Conservation (phyloP, 2,113 vertebrate genomes). For the Corythoichthys haematopterus region DNA sequence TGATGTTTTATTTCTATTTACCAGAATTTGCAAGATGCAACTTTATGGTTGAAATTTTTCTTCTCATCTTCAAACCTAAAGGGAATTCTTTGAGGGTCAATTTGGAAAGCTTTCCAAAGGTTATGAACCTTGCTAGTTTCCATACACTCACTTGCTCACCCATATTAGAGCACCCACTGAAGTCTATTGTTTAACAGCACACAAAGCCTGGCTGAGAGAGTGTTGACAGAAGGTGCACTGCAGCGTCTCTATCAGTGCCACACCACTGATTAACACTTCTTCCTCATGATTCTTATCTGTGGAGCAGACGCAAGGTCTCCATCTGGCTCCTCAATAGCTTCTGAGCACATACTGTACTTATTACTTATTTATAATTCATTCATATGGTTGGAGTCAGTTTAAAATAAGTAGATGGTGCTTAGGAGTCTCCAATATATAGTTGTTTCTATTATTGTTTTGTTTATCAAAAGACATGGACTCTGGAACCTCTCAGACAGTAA, state of each 20-base stretch:
- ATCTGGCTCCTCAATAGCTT: constrained; percentile 16
- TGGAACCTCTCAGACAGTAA: neutral
- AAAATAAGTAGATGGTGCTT: neutral
- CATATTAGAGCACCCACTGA: neutral
- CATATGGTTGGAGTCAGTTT: neutral
- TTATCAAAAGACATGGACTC: neutral
- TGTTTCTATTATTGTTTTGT: neutral
- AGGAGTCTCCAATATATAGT: neutral
- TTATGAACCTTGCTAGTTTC: constrained; percentile 6
- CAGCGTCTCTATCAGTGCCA: constrained; percentile 29
- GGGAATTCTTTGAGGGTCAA: constrained; percentile 10
- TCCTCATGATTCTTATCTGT: constrained; percentile 42
- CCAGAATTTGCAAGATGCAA: constrained; percentile 6
- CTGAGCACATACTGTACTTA: neutral
- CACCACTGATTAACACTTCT: constrained; percentile 22
- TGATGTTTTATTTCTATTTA: constrained; percentile 9
- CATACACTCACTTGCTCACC: neutral
- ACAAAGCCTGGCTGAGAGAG: constrained; percentile 2
- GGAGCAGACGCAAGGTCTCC: constrained; percentile 21
- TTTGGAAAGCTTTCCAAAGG: constrained; percentile 12
- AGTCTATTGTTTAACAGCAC: constrained; percentile 4
- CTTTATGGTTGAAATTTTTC: constrained; percentile 3
- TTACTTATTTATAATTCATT: constrained; percentile 4
- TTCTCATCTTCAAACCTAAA: neutral
- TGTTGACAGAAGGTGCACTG: constrained; percentile 35